Conservation (phyloP, 2,797 vertebrate genomes). For the Enteromius viviparus region DNA sequence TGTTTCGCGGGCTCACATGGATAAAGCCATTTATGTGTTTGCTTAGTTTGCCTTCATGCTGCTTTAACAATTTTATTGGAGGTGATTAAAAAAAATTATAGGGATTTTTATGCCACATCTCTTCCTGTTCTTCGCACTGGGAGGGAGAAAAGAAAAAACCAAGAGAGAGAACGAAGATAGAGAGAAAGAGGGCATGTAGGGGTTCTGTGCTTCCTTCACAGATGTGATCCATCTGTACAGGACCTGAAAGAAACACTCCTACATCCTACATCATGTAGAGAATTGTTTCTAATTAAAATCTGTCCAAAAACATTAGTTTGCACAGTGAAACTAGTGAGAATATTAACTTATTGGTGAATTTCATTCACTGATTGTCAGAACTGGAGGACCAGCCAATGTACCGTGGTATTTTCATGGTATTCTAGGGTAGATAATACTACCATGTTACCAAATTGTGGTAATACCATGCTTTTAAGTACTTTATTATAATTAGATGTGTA, state of each 20-base stretch:
- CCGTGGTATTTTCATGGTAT: neutral
- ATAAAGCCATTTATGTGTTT: constrained; percentile 34
- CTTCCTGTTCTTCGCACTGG: constrained; percentile 34
- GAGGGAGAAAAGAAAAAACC: constrained; percentile 6
- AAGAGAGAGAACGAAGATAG: neutral
- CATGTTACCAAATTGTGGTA: neutral
- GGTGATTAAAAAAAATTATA: constrained; percentile 26
- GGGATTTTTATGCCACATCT: constrained; percentile 29
- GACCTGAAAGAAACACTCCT: constrained; percentile 14
- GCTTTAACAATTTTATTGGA: constrained; percentile 21
- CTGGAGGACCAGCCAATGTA: neutral
- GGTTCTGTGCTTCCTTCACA: constrained; percentile 5
- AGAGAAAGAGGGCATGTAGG: neutral
- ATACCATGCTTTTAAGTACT: neutral
- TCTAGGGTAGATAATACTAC: neutral
- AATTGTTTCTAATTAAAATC: neutral
- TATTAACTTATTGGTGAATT: neutral
- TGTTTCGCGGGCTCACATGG: neutral
- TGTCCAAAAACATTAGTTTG: neutral
- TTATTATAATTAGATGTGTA: neutral
- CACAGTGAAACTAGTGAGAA: neutral
- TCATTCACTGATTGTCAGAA: neutral
- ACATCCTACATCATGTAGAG: neutral
- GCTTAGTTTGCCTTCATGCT: constrained; percentile 22
- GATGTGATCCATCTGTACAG: constrained; percentile 31